A percentile compares a stretch with the other conserved stretches of the same genome.
Conservation (phyloP, 2,113 vertebrate species). For the Zosterops japonicus region DNA sequence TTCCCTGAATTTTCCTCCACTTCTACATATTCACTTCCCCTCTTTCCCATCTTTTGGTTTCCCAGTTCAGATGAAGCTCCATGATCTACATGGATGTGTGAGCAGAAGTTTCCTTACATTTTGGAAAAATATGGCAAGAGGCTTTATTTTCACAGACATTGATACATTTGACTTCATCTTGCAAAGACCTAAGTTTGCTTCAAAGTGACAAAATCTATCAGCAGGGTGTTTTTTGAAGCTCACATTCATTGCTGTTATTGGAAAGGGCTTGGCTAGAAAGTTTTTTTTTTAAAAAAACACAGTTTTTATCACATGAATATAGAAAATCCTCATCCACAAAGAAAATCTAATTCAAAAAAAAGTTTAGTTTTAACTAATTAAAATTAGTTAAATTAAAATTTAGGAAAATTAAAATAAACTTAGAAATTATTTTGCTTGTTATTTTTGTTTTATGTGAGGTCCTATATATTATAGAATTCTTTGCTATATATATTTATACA, state of each 20-base stretch:
- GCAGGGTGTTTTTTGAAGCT: conserved; percentile 22
- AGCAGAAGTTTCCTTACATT: neutral
- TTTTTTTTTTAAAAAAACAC: neutral
- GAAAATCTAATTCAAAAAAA: neutral
- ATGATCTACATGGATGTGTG: neutral
- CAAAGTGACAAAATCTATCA: neutral
- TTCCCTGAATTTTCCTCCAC: neutral
- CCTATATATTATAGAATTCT: neutral
- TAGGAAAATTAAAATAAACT: neutral
- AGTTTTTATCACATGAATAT: neutral
- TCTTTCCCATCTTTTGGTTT: neutral
- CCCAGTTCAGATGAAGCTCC: neutral
- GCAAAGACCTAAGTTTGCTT: neutral
- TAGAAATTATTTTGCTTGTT: neutral
- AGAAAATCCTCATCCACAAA: neutral
- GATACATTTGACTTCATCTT: neutral
- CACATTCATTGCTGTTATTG: neutral
- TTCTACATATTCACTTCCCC: neutral
- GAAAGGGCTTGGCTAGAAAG: neutral
- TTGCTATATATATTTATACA: neutral
- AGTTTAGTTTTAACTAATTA: neutral
- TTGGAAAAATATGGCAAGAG: neutral
- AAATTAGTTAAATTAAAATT: no score
- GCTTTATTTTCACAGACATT: conserved; percentile 23
- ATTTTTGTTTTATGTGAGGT: neutral